phyloP scores from a whole-genome alignment of 2,888 invertebrate genomes.

The Ryuthela nishihirai region DNA sequence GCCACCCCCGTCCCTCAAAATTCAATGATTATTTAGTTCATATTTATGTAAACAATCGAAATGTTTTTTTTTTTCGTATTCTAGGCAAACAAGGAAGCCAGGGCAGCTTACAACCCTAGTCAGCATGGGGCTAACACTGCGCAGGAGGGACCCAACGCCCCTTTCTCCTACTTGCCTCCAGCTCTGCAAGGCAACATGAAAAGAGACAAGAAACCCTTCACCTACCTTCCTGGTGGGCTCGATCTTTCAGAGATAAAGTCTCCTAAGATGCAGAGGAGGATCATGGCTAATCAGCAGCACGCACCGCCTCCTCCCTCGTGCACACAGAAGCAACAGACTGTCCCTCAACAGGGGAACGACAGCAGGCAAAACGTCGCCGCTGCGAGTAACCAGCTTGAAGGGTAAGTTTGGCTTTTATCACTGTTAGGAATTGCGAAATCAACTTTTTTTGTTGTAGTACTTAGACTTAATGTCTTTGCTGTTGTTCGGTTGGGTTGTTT shows the following conservation, averaged over 20 bases:
- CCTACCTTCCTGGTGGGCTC: slow-evolving; percentile 91
- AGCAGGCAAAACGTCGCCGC: too few relatives aligned
- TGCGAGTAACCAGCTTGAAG: too few relatives aligned
- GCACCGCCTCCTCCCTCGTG: slow-evolving; percentile 22
- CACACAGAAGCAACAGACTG: slow-evolving; percentile 17
- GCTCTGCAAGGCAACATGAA: slow-evolving; percentile 75
- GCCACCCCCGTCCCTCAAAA: not conserved
- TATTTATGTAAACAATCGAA: not conserved
- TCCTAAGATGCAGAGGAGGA: slow-evolving; percentile 79
- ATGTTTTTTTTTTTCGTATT: not conserved
- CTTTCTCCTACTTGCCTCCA: slow-evolving; percentile 58
- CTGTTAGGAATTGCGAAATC: too few relatives aligned
- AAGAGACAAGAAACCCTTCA: slow-evolving; percentile 93
- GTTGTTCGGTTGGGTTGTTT: too few relatives aligned
- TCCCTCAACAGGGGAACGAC: too few relatives aligned
- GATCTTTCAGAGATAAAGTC: slow-evolving; percentile 86
- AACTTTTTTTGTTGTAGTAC: too few relatives aligned
- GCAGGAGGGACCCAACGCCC: slow-evolving; percentile 15
- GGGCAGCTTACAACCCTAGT: slow-evolving; percentile 10
- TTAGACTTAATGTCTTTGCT: too few relatives aligned
- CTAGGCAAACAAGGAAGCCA: slow-evolving; percentile 30
- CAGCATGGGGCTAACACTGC: slow-evolving; percentile 19
- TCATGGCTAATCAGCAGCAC: slow-evolving; percentile 47
- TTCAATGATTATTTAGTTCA: not conserved
- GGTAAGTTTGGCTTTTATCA: too few relatives aligned